phyloP scores from a whole-genome alignment of 2,888 invertebrate species.

The Platycheirus rosarum region DNA sequence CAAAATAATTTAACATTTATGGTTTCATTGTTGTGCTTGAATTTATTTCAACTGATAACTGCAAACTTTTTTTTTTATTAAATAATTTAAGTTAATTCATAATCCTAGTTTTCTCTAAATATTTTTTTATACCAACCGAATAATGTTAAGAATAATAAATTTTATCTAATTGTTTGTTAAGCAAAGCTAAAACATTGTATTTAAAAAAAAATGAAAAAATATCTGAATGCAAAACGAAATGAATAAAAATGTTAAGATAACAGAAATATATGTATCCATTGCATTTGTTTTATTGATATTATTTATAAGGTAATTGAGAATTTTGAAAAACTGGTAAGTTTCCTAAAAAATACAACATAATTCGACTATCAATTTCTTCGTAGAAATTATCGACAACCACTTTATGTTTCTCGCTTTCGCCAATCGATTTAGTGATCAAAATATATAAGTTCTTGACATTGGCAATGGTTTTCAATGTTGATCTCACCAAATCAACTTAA shows the following conservation, averaged over 20 bases:
- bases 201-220: conserved; percentile 42
- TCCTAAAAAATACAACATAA: too few species aligned
- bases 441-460: too few species aligned
- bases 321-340: too few species aligned
- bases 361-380: too few species aligned
- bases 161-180: conserved; percentile 52
- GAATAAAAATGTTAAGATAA: conserved; percentile 60
- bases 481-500: too few species aligned
- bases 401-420: too few species aligned
- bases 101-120: conserved; percentile 39
- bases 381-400: too few species aligned
- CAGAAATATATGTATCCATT: neutral
- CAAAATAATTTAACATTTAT: neutral
- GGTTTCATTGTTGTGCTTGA: conserved; percentile 37
- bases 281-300: neutral
- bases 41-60: too few species aligned
- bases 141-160: conserved; percentile 33
- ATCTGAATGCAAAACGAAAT: conserved; percentile 58
- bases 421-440: too few species aligned
- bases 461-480: too few species aligned
- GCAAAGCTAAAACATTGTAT: conserved; percentile 41
- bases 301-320: too few species aligned
- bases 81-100: neutral
- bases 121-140: conserved; percentile 58
- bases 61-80: too few species aligned